Evolutionary conservation across 2,113 vertebrate species (phyloP).

Genomic region (Leiothrix lutea): DNA sequence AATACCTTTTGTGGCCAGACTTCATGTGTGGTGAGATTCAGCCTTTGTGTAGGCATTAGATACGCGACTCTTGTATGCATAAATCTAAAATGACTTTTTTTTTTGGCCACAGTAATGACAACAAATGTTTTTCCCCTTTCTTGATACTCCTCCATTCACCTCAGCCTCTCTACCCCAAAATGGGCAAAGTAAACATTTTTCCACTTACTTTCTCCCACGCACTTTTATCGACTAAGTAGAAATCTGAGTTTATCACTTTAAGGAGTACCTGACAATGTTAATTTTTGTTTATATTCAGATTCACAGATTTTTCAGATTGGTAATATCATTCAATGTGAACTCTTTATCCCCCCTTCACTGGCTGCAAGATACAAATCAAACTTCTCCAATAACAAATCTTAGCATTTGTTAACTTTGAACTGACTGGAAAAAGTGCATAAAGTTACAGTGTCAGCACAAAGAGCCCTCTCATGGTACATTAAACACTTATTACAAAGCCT

Average conservation of each 20-base stretch:
- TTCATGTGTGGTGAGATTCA: slow-evolving; percentile 76
- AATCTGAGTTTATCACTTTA: neutral
- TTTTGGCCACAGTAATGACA: neutral
- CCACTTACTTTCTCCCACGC: neutral
- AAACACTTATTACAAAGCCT: neutral
- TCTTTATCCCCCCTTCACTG: neutral
- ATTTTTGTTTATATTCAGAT: neutral
- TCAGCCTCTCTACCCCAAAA: neutral
- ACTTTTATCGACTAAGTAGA: neutral
- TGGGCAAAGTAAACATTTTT: neutral
- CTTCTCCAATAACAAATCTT: neutral
- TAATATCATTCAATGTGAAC: neutral
- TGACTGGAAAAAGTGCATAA: neutral
- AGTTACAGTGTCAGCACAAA: neutral
- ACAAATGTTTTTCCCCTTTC: neutral
- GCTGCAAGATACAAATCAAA: neutral
- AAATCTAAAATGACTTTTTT: neutral
- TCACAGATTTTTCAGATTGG: neutral
- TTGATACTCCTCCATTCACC: neutral
- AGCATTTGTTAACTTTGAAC: neutral
- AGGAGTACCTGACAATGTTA: neutral
- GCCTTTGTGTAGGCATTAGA: slow-evolving; percentile 72
- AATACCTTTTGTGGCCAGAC: slow-evolving; percentile 82
- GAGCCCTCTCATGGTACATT: neutral
- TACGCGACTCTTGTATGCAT: accelerated